Percentiles rank a stretch among this genome's conserved stretches.
phyloP scores from a whole-genome alignment of 2,797 vertebrate species.

The Chelidonichthys spinosus region DNA sequence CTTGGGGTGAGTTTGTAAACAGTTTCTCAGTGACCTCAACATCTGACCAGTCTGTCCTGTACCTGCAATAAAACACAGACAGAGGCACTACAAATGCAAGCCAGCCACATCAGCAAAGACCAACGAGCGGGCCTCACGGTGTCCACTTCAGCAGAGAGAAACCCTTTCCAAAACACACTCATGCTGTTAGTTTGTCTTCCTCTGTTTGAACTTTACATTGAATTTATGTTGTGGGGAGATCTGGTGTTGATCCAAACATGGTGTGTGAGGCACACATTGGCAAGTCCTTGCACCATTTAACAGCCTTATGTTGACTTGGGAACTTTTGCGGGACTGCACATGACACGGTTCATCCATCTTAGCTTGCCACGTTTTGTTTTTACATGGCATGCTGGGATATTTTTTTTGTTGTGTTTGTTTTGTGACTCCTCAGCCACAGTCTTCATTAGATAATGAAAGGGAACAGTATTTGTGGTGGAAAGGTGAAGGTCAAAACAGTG shows the following conservation, averaged over 20 bases:
- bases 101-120: conserved; percentile 18
- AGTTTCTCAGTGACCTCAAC: conserved; percentile 51
- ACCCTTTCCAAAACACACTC: conserved; percentile 30
- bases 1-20: conserved; percentile 55
- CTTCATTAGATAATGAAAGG: conserved; percentile 69
- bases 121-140: conserved; percentile 6
- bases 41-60: conserved; percentile 48
- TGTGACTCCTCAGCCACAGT: conserved; percentile 58
- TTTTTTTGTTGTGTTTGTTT: conserved; percentile 66
- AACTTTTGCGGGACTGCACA: conserved; percentile 44
- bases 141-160: conserved; percentile 4
- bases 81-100: neutral
- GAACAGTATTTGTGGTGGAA: conserved; percentile 63
- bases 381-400: conserved; percentile 62
- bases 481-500: conserved; percentile 70
- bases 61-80: conserved; percentile 49
- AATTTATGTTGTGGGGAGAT: conserved; percentile 36
- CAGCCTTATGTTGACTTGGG: conserved; percentile 37
- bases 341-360: conserved; percentile 42
- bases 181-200: conserved; percentile 28
- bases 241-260: conserved; percentile 1
- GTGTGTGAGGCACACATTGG: conserved; percentile 22
- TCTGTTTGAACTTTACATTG: conserved; percentile 39
- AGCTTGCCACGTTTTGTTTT: conserved; percentile 59
- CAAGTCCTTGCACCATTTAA: conserved; percentile 36